Percentiles rank a stretch among this genome's conserved stretches.
Evolutionary conservation across 23 tunicate genomes (phyloP).

Genomic region (Styela clava): DNA sequence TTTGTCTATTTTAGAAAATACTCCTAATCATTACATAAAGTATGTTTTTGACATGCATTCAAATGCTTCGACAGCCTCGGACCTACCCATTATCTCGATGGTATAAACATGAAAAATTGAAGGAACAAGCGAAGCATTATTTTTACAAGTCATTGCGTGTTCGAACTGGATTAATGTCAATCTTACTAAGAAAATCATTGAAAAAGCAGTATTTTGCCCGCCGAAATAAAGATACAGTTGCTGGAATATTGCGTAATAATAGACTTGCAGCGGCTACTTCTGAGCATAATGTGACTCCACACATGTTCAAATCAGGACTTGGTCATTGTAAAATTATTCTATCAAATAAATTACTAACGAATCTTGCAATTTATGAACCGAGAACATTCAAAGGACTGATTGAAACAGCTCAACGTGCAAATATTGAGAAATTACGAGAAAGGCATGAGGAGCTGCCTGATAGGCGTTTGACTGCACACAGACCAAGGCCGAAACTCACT

Average conservation of each 20-base stretch:
- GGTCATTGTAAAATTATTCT: slow-evolving; percentile 25
- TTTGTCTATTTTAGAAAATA: too few species aligned
- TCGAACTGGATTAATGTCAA: slow-evolving; percentile 39
- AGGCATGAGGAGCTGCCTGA: slow-evolving; percentile 49
- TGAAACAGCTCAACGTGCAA: slow-evolving; percentile 68
- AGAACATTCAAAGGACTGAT: slow-evolving; percentile 64
- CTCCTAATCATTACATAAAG: background rate
- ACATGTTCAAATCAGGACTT: slow-evolving; percentile 30
- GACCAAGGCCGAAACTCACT: slow-evolving; percentile 14
- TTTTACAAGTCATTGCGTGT: slow-evolving; percentile 22
- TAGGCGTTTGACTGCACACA: slow-evolving; percentile 39
- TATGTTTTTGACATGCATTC: slow-evolving; percentile 20
- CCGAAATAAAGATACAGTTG: slow-evolving; percentile 19
- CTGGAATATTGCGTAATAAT: slow-evolving; percentile 32
- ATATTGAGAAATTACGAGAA: slow-evolving; percentile 38
- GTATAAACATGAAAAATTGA: slow-evolving; percentile 58
- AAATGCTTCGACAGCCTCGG: slow-evolving; percentile 8
- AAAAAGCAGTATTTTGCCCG: slow-evolving; percentile 37
- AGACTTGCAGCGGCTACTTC: slow-evolving; percentile 65
- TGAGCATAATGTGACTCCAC: slow-evolving; percentile 37
- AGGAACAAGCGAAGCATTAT: slow-evolving; percentile 69
- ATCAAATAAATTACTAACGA: slow-evolving; percentile 41
- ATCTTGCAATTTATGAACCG: slow-evolving; percentile 81
- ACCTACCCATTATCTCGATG: slow-evolving; percentile 29
- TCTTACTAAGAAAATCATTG: slow-evolving; percentile 22